A percentile compares a stretch with the other conserved stretches of the same genome.
Conservation (phyloP, 2,113 vertebrate species). For the Notechis scutatus region DNA sequence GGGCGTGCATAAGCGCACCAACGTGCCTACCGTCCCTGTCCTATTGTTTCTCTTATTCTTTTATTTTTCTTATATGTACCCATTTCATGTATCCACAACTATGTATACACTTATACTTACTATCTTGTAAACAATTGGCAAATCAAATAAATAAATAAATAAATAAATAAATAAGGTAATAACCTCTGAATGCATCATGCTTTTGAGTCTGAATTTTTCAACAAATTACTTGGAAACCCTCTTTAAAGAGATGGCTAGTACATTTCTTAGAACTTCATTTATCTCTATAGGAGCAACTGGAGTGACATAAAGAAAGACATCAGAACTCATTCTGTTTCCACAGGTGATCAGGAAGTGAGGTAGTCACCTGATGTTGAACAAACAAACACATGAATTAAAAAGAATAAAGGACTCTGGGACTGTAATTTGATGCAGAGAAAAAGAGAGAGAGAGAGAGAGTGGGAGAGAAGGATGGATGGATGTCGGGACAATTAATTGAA, state of each 20-base stretch:
- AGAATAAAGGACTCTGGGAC: constrained; percentile 25
- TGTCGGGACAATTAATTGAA: neutral
- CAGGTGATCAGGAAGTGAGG: constrained; percentile 72
- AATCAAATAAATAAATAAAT: no score
- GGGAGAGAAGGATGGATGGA: constrained; percentile 48
- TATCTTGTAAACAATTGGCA: no score
- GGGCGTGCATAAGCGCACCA: no score
- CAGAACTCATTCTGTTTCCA: constrained; percentile 61
- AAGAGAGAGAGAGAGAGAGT: constrained; percentile 67
- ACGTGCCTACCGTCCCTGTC: no score
- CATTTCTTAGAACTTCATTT: constrained; percentile 68
- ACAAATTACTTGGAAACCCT: constrained; percentile 77
- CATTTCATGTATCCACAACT: no score
- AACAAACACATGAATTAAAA: constrained; percentile 47
- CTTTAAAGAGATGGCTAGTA: constrained; percentile 74
- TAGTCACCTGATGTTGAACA: constrained; percentile 63
- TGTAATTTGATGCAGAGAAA: constrained; percentile 62
- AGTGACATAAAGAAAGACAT: constrained; percentile 49
- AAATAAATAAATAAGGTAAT: no score
- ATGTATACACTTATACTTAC: no score
- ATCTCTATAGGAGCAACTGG: constrained; percentile 69
- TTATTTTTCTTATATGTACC: no score
- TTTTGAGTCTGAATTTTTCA: constrained; percentile 76
- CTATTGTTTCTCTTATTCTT: no score
- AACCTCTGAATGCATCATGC: constrained; percentile 69